A percentile compares a stretch with the other conserved stretches of the same genome.
Evolutionary conservation across 1,140 invertebrate genomes (phyloP).

Genomic region (Lepidurus apus): DNA sequence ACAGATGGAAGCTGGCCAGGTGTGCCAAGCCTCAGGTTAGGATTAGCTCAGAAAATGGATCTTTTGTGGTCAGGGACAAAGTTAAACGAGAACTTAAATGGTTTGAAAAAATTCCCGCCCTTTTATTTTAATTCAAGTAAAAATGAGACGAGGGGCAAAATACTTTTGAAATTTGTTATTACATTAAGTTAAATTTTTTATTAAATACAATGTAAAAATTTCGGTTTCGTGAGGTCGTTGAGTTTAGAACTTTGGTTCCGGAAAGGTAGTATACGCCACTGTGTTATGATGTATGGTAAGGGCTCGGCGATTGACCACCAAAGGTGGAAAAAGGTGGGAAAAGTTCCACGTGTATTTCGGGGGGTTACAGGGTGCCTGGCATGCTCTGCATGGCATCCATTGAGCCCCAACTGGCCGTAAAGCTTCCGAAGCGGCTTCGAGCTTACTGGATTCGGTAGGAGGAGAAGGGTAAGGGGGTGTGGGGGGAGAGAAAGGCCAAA

Average conservation of each 20-base stretch:
- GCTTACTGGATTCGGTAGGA: not conserved
- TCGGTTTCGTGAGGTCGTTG: too few relatives aligned
- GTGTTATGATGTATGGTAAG: not conserved
- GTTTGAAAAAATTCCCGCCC: too few relatives aligned
- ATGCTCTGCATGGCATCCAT: conserved; percentile 14
- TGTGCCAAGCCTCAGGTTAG: not conserved
- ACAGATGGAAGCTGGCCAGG: not conserved
- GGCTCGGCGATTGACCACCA: conserved; percentile 8
- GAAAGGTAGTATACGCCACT: not conserved
- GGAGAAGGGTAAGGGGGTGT: not conserved
- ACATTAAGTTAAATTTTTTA: too few relatives aligned
- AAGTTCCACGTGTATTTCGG: conserved; percentile 19
- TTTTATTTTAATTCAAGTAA: too few relatives aligned
- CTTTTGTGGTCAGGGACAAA: too few relatives aligned
- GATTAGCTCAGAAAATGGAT: not conserved
- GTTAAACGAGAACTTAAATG: too few relatives aligned
- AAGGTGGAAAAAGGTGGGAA: conserved; percentile 11
- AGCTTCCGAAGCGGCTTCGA: conserved; percentile 10
- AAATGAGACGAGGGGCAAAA: too few relatives aligned
- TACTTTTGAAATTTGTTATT: too few relatives aligned
- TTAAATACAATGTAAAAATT: too few relatives aligned
- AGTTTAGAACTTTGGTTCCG: too few relatives aligned
- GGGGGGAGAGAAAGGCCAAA: not conserved
- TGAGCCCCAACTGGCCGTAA: not conserved
- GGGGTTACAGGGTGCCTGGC: not conserved